Evolutionary conservation across 1,140 invertebrate species (phyloP), one percentile per base, ranked within the genome.

Genomic region (Sarcophaga peregrina): DNA sequence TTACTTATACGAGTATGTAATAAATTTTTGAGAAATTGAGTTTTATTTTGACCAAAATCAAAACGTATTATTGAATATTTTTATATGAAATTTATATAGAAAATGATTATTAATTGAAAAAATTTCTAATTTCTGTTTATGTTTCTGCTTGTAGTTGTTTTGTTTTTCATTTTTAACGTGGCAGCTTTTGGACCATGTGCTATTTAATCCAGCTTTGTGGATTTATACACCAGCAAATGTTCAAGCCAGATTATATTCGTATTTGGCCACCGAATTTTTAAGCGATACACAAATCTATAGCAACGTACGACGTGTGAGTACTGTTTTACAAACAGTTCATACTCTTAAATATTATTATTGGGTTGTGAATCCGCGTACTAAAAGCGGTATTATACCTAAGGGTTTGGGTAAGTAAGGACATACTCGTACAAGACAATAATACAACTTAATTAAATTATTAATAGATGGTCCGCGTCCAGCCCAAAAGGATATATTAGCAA

Each of bases 311-410:
- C 93, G 98, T 80, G 97, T 99, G 72, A 98, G 97, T 86, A 99
- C 98, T 0, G 98, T 99, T 0, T 92, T 99, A 9, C 98, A 99
- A 92, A 98, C 98, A 0, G 97, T 99, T 84, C 98, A 99, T 90
- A 98, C 98, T 0, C 92, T 99, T 48, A 99, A 99, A 92, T 99
- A 98, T 90, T 99, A 99, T 91, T 99, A 99, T 90, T 99, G 98
- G 98, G 96, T 99, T 15, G 95, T 97, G 5, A 98, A 98, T 93
- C 98, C 98, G 1, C 93, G 96, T 85, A 94, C 96, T 54, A 97
- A 98, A 90, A 99, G 97, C 91, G 97, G 97, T 50, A 98, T 98
- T 86, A 95, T 94, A 54, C 97, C 97, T 6, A 99, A 99, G 91
- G 97, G 97, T 88, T 91, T 97, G 82, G 97, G 97, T 98, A 91